These are phyloP conservation scores for Spatula versicolor DNA, from an alignment of 2,797 vertebrate genomes.

Conservation along the genomic window DNA sequence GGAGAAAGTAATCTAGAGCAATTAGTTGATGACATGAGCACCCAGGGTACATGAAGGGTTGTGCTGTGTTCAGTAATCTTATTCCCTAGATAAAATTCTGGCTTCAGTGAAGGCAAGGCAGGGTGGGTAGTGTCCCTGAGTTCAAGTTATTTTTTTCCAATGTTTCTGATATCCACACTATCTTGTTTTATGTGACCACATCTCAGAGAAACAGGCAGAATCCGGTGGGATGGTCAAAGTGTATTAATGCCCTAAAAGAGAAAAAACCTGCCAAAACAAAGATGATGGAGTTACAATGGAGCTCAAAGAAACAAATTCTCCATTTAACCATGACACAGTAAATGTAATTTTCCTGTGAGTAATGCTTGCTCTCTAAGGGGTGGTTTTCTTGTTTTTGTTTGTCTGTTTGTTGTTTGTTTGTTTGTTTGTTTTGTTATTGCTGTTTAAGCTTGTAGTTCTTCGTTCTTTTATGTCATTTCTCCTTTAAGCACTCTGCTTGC, in stretches of 20 bases:
- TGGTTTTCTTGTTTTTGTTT: background rate
- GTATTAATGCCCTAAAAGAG: background rate
- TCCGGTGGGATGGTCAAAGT: background rate
- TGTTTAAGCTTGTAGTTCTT: background rate
- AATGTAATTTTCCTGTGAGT: background rate
- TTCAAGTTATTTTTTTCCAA: background rate
- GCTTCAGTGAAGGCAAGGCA: background rate
- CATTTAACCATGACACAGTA: background rate
- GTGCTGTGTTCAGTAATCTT: background rate
- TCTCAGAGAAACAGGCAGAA: background rate
- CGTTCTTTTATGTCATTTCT: constrained; percentile 30
- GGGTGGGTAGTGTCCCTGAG: background rate
- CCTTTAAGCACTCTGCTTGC: constrained; percentile 2
- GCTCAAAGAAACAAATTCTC: background rate
- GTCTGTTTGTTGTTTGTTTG: too few relatives aligned
- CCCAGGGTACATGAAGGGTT: background rate
- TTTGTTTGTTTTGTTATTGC: background rate
- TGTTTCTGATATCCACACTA: background rate
- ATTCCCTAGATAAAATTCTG: background rate
- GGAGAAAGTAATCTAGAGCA: background rate
- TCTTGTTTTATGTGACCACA: background rate
- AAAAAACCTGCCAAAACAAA: background rate
- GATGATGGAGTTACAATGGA: background rate
- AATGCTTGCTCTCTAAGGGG: background rate
- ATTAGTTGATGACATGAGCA: background rate